Evolutionary conservation across 2,797 vertebrate genomes (phyloP), one percentile per base, ranked within the genome.

Genomic region (Gephyroberyx darwinii): DNA sequence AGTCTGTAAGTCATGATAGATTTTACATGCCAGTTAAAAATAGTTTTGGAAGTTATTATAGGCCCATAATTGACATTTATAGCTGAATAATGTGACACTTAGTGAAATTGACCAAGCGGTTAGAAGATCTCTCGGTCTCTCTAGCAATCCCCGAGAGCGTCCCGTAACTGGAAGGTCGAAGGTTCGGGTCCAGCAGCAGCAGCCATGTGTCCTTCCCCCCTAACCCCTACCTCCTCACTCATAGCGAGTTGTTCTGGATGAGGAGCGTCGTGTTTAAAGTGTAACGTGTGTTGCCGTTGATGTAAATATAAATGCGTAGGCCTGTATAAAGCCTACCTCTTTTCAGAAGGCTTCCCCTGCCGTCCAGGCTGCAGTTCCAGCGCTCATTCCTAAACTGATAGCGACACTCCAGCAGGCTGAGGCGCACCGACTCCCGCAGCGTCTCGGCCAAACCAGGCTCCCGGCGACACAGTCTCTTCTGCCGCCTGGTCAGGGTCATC

Each of bases 351-450:
- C 96, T 96, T 0, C 93, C 95, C 10, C 97, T 91, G 20, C 97
- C 98, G 74, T 98, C 96, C 92, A 98, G 90, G 62, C 96, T 98
- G 92, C 98, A 99, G 90, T 99, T 99, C 98, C 98, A 99, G 89
- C 98, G 96, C 89, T 99, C 98, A 0, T 94, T 95, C 69, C 95
- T 94, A 81, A 99, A 97, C 85, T 99, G 98, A 78, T 96, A 96
- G 63, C 96, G 96, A 80, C 98, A 99, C 87, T 99, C 98, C 2
- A 96, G 75, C 59, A 97, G 85, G 47, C 98, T 95, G 3, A 99
- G 94, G 47, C 96, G 95, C 72, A 97, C 93, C 0, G 97, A 97
- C 3, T 99, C 98, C 22, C 95, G 91, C 75, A 99, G 88, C 4
- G 96, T 97, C 87, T 99, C 97, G 0, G 98, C 96, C 92, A 99